phyloP scores from a whole-genome alignment of 2,113 vertebrate genomes.

The Neogale vison region DNA sequence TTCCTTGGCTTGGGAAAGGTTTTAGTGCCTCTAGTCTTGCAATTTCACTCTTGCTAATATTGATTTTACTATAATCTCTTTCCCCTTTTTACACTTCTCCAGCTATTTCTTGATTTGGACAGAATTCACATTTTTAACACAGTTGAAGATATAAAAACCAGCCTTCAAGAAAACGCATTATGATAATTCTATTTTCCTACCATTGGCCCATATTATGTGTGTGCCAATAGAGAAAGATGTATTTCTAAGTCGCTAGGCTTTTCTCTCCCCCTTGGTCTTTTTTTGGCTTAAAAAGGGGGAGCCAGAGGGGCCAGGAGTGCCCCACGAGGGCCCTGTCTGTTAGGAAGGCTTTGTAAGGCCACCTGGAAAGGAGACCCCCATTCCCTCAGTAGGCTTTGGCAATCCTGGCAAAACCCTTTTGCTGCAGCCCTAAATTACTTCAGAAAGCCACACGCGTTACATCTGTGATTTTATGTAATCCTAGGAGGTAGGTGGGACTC shows the following conservation, averaged over 20 bases:
- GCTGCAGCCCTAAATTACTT: neutral
- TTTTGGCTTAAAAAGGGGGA: neutral
- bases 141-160: constrained; percentile 72
- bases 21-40: constrained; percentile 72
- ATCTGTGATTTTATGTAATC: neutral
- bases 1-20: constrained; percentile 42
- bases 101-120: constrained; percentile 76
- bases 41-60: constrained; percentile 75
- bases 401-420: neutral
- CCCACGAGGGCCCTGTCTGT: accelerated
- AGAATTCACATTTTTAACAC: constrained; percentile 77
- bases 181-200: constrained; percentile 76
- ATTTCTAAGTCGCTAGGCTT: neutral
- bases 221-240: constrained; percentile 42
- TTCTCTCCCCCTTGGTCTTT: neutral
- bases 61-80: constrained; percentile 79
- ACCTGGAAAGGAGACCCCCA: neutral
- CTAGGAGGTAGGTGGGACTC: neutral
- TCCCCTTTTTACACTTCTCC: constrained; percentile 43
- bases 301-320: neutral
- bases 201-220: constrained; percentile 60
- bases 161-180: constrained; percentile 74
- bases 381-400: neutral
- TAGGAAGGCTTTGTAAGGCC: neutral
- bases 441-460: neutral